Evolutionary conservation across 2,888 invertebrate genomes (phyloP), one percentile per base, ranked within the genome.

Genomic region (Terebella lapidaria): DNA sequence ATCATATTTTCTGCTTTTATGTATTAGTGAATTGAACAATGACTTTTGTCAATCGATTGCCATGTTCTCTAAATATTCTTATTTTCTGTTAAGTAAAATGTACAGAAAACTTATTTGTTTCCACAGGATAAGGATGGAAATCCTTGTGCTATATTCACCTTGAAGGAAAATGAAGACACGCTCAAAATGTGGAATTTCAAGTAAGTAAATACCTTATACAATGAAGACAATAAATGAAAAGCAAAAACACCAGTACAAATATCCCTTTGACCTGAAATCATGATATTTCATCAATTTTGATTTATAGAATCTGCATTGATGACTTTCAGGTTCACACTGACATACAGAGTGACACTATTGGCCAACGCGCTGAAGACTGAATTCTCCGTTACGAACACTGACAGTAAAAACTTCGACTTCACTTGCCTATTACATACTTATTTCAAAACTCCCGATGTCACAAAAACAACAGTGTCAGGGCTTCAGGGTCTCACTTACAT

Each of bases 401-500:
- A 56, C 57, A 1, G 2, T 54, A 35, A 35, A 35, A 10, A 35
- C 10, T 79, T 78, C 68, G 70, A 71, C 78, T 96, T 95, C 83
- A 94, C 94, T 82, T 85, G 94, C 82, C 84, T 95, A 66, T 84
- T 95, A 73, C 95, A 95, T 83, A 94, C 94, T 27, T 95, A 95
- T 84, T 91, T 96, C 83, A 92, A 92, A 85, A 94, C 94, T 77
- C 92, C 93, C 64, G 94, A 95, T 82, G 93, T 95, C 53, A 85
- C 91, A 57, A 87, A 92, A 71, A 91, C 92, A 79, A 91, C 91
- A 84, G 91, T 96, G 78, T 91, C 91, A 59, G 94, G 94, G 67
- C 86, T 96, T 74, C 90, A 92, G 78, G 94, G 92, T 58, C 89
- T 90, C 77, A 90, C 89, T 75, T 94, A 91, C 79, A 87, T 91